These are phyloP conservation scores for Lepus townsendii DNA, from an alignment of 2,797 vertebrate genomes.

Conservation along the genomic window DNA sequence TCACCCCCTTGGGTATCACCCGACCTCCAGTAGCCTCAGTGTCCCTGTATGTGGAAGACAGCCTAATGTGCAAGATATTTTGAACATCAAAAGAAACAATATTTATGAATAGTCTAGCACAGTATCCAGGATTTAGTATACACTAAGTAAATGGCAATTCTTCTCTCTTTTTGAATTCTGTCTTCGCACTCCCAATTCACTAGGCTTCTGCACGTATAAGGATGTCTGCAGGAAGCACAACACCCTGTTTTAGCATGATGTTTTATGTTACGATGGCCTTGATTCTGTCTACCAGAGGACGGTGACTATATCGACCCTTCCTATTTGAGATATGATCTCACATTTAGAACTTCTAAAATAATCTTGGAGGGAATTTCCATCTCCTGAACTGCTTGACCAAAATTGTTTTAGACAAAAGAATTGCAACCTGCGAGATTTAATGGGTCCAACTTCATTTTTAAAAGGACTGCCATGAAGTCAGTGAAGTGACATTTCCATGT, in stretches of 20 bases:
- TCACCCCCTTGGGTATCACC: neutral
- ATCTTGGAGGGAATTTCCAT: constrained; percentile 10
- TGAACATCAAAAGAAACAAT: constrained; percentile 14
- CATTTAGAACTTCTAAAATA: constrained; percentile 65
- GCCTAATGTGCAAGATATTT: neutral
- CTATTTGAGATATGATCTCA: constrained; percentile 56
- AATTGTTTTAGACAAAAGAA: constrained; percentile 28
- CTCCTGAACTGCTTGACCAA: constrained; percentile 1
- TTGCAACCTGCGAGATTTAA: constrained; percentile 15
- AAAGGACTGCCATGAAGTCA: constrained; percentile 47
- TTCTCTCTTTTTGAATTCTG: constrained; percentile 1
- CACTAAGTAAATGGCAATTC: neutral
- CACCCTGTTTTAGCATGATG: constrained; percentile 4
- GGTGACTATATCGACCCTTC: constrained; percentile 24
- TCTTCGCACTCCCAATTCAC: constrained; percentile 24
- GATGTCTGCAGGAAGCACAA: constrained; percentile 47
- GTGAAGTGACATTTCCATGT: constrained; percentile 45
- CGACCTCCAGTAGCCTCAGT: neutral
- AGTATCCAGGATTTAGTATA: constrained; percentile 55
- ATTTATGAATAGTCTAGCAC: constrained; percentile 35
- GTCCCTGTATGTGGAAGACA: neutral
- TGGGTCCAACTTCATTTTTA: constrained; percentile 10
- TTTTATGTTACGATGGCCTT: constrained; percentile 37
- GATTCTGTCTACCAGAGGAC: neutral
- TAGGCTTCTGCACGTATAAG: constrained; percentile 1